Conservation (phyloP, 1,140 invertebrate species). For the Drosophila orena region DNA sequence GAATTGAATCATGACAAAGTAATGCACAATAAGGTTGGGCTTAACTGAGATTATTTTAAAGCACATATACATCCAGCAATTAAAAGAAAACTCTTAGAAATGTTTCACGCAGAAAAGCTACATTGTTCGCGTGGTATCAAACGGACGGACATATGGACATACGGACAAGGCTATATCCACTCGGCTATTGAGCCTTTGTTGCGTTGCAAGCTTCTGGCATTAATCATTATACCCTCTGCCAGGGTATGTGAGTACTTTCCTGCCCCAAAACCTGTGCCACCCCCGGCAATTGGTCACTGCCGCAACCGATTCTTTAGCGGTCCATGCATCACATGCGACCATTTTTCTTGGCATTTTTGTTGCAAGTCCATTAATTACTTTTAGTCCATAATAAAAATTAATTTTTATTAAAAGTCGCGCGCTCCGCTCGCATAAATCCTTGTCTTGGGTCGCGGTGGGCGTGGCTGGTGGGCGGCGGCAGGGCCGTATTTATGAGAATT, state of each 20-base stretch:
- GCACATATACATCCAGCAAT: background rate
- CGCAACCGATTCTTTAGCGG: constrained; percentile 33
- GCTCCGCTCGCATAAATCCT: constrained; percentile 70
- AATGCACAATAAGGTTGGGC: background rate
- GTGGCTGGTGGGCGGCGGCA: constrained; percentile 26
- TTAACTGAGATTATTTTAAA: constrained; percentile 1
- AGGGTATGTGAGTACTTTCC: constrained; percentile 22
- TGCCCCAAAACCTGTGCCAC: background rate
- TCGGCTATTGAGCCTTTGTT: no score
- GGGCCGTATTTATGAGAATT: constrained; percentile 75
- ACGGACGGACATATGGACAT: no score
- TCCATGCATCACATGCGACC: constrained; percentile 70
- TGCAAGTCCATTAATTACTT: constrained; percentile 78
- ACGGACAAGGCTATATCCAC: no score
- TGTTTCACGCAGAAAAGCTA: no score
- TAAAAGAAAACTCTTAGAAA: no score
- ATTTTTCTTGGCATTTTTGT: constrained; percentile 47
- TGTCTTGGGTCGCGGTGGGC: constrained; percentile 62
- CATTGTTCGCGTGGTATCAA: no score
- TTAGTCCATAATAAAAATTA: constrained; percentile 80
- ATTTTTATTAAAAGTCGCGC: constrained; percentile 81
- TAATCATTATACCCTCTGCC: no score
- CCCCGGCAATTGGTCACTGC: constrained; percentile 20
- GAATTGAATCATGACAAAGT: constrained; percentile 16
- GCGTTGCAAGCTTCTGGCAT: no score